Percentiles rank a stretch among this genome's conserved stretches.
phyloP scores from a whole-genome alignment of 1,140 invertebrate genomes.

The Maconellicoccus hirsutus region DNA sequence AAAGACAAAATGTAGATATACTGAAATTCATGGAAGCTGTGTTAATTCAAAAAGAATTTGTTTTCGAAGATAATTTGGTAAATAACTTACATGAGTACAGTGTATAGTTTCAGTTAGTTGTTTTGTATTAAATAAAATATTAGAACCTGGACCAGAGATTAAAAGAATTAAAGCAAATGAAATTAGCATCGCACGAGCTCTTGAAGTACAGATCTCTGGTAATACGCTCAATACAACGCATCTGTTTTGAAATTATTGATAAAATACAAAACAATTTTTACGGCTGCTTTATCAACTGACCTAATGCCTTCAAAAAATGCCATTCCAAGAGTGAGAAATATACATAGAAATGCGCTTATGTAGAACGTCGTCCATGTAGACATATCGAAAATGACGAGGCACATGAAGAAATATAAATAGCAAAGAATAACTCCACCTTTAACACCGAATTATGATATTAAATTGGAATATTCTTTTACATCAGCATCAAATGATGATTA shows the following conservation, averaged over 20 bases:
- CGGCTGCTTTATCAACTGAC: not conserved
- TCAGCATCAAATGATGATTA: not conserved
- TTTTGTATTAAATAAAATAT: not conserved
- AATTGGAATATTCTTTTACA: too few species aligned
- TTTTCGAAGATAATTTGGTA: too few species aligned
- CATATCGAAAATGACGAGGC: not conserved
- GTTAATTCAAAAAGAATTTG: not conserved
- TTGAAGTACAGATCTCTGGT: not conserved
- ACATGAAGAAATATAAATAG: not conserved
- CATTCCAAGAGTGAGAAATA: constrained; percentile 2
- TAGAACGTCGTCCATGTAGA: not conserved
- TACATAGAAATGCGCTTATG: not conserved
- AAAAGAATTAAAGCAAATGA: not conserved
- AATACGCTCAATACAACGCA: not conserved
- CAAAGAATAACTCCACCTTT: not conserved
- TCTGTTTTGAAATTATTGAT: not conserved
- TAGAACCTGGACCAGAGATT: not conserved
- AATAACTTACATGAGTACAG: not conserved
- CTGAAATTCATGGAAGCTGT: not conserved
- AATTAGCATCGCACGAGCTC: not conserved
- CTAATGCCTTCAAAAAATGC: not conserved
- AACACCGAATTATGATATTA: not conserved
- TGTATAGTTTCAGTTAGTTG: not conserved
- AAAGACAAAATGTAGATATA: not conserved
- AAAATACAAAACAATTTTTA: too few species aligned